A percentile compares a stretch with the other conserved stretches of the same genome.
Conservation (phyloP, 2,888 invertebrate genomes). For the Acanthococcus lagerstroemiae region DNA sequence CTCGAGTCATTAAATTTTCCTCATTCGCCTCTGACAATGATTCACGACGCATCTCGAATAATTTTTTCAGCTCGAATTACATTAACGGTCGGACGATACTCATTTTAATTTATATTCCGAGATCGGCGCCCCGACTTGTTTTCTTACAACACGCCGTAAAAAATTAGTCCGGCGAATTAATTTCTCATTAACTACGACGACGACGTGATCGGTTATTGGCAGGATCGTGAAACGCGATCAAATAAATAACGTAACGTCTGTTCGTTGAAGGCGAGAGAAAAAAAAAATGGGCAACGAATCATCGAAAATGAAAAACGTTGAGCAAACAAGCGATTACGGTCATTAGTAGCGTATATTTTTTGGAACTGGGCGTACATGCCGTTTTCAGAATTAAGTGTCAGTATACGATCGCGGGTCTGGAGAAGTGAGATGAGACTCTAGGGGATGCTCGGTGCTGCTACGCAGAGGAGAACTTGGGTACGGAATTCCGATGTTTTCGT, state of each 20-base stretch:
- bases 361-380: background rate
- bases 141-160: no score
- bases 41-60: background rate
- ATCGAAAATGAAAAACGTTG: background rate
- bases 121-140: no score
- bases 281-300: background rate
- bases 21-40: background rate
- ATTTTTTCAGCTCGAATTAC: no score
- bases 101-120: no score
- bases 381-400: no score
- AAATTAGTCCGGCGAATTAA: background rate
- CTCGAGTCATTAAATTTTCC: background rate
- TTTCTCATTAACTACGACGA: background rate
- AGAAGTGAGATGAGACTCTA: no score
- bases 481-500: no score
- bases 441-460: no score
- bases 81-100: no score
- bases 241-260: background rate
- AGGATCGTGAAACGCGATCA: background rate
- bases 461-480: no score
- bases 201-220: background rate
- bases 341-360: background rate
- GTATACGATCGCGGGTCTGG: no score
- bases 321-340: background rate
- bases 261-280: background rate